phyloP scores from a whole-genome alignment of 2,797 vertebrate genomes.

The Aeoliscus strigatus region DNA sequence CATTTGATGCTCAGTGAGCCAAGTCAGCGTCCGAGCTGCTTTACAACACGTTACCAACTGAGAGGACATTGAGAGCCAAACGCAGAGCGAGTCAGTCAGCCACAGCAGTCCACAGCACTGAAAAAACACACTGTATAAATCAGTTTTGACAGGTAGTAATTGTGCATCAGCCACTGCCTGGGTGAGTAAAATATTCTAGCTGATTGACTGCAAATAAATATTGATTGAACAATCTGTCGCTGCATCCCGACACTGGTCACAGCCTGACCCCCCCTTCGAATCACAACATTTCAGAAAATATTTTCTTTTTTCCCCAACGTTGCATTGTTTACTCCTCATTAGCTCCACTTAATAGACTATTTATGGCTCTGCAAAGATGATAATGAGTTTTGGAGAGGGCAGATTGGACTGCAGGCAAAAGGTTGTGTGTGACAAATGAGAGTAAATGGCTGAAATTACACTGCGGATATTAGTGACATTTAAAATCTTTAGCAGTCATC shows the following conservation, averaged over 20 bases:
- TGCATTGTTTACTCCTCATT: constrained; percentile 38
- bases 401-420: background rate
- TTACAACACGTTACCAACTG: constrained; percentile 21
- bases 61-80: constrained; percentile 10
- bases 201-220: constrained; percentile 43
- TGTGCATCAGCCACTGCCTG: constrained; percentile 25
- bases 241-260: constrained; percentile 14
- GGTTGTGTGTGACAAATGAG: constrained; percentile 6
- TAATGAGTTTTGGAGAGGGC: constrained; percentile 19
- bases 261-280: background rate
- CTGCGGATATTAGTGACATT: background rate
- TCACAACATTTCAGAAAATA: constrained; percentile 8
- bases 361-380: constrained; percentile 19
- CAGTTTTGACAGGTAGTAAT: constrained; percentile 41
- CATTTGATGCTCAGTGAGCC: constrained; percentile 23
- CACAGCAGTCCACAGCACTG: constrained; percentile 2
- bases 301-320: constrained; percentile 2
- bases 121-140: constrained; percentile 14
- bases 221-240: constrained; percentile 34
- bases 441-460: constrained; percentile 1
- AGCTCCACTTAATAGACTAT: constrained; percentile 28
- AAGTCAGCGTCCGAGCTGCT: constrained; percentile 7
- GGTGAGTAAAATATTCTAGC: constrained; percentile 25
- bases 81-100: constrained; percentile 8
- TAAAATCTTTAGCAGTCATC: background rate